A percentile compares a stretch with the other conserved stretches of the same genome.
phyloP scores from a whole-genome alignment of 2,888 invertebrate species.

The Physocephala rufipes region DNA sequence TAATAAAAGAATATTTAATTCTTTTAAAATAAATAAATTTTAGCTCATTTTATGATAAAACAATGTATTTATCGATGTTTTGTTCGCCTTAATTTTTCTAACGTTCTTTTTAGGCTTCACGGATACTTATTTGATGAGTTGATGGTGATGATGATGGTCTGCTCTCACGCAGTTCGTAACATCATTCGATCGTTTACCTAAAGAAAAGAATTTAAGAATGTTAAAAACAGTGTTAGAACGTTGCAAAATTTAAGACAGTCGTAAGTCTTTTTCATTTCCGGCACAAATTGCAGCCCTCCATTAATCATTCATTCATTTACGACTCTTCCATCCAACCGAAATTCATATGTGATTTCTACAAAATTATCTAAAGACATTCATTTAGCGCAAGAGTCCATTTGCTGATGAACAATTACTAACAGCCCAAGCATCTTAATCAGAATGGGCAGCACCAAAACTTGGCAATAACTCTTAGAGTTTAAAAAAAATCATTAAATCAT shows the following conservation, averaged over 20 bases:
- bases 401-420: constrained; percentile 18
- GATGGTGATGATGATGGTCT: constrained; percentile 62
- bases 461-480: neutral
- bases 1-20: no score
- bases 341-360: neutral
- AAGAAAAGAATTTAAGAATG: constrained; percentile 28
- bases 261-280: no score
- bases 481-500: constrained; percentile 7
- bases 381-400: constrained; percentile 22
- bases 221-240: neutral
- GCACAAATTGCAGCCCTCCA: no score
- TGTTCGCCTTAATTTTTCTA: no score
- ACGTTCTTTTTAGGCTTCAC: no score
- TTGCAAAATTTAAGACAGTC: neutral
- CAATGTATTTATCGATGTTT: no score
- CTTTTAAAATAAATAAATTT: no score
- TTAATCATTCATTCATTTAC: no score
- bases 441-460: constrained; percentile 40
- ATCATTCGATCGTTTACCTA: constrained; percentile 63
- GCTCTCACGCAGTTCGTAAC: constrained; percentile 59
- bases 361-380: no score
- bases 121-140: no score
- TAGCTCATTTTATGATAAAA: no score
- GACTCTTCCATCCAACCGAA: neutral
- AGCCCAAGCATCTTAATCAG: constrained; percentile 44